phyloP scores from a whole-genome alignment of 2,113 vertebrate genomes.

The Strix uralensis region DNA sequence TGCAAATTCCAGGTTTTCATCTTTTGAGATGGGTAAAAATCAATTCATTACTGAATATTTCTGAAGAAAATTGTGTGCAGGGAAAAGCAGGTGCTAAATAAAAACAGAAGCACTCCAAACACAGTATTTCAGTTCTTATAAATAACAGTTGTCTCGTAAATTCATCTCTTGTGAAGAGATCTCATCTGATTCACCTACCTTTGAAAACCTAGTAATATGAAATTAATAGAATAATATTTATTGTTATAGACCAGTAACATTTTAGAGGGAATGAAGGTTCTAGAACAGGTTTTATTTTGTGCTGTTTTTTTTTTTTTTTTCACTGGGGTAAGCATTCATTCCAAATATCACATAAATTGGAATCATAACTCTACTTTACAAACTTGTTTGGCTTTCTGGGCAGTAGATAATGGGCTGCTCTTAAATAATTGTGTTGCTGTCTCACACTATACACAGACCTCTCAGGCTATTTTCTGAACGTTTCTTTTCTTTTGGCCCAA shows the following conservation, averaged over 20 bases:
- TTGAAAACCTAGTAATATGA: background rate
- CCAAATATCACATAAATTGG: background rate
- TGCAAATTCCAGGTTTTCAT: background rate
- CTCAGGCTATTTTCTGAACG: background rate
- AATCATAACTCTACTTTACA: background rate
- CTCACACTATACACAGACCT: background rate
- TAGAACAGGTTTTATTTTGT: background rate
- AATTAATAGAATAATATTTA: slow-evolving; percentile 26
- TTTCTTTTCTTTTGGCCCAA: background rate
- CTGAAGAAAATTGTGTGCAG: background rate
- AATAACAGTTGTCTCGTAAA: slow-evolving; percentile 9
- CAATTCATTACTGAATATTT: slow-evolving; percentile 12
- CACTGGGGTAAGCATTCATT: background rate
- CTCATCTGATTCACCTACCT: background rate
- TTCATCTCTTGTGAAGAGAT: background rate
- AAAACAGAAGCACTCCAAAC: background rate
- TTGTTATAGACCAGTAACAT: background rate
- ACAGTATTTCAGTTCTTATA: background rate
- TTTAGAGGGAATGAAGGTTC: background rate
- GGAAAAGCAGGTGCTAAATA: background rate
- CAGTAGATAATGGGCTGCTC: background rate
- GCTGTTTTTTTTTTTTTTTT: background rate
- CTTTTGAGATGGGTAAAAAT: background rate
- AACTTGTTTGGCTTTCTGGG: background rate
- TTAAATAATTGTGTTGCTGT: background rate